Base-by-base conservation (phyloP, 2,888 invertebrate genomes). In the Dynastes tityus region DNA sequence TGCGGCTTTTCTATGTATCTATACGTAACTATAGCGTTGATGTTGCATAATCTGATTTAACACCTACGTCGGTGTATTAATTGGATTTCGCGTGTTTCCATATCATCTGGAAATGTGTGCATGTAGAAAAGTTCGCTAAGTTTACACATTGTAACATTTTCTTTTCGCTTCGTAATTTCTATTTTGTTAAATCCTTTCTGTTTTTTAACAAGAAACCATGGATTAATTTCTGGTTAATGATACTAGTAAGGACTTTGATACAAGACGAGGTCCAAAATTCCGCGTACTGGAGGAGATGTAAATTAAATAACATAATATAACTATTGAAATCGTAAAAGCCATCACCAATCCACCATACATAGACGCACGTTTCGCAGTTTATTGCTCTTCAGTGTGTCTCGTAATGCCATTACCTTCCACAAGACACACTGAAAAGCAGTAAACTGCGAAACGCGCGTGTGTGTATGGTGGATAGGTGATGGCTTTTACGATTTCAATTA, bases 31-130 rank as follows among this genome's bases (percentile, higher is more conserved):
- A n/a, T n/a, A 53, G 53, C 16, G n/a, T 1, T 16, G 6, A n/a
- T n/a, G 53, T 16, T 16, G 53, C 27, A 29, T 61, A 29, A 61
- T 61, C 61, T 29, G 11, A 0, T 53, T 61, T 61, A 61, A 61
- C 61, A 29, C 61, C 29, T 29, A 61, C 61, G 61, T 61, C 6
- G 27, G 61, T 27, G 61, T 61, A 61, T 61, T 61, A 61, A 61
- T 61, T 61, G 27, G 61, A 61, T 61, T 61, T 61, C 22, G 6
- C 11, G 8, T 27, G 27, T 29, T 11, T 29, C 61, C 11, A 29
- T 22, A 6, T 22, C 27, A 22, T 27, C 27, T 61, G 22, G 29
- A n/a, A 61, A 61, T 9, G 9, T 27, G 8, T 11, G 9, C 6
- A 27, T 22, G 27, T 2, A 29, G 11, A 53, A 53, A n/a, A 2